Evolutionary conservation across 2,113 vertebrate species (phyloP).

Genomic region (Malurus cyaneus): DNA sequence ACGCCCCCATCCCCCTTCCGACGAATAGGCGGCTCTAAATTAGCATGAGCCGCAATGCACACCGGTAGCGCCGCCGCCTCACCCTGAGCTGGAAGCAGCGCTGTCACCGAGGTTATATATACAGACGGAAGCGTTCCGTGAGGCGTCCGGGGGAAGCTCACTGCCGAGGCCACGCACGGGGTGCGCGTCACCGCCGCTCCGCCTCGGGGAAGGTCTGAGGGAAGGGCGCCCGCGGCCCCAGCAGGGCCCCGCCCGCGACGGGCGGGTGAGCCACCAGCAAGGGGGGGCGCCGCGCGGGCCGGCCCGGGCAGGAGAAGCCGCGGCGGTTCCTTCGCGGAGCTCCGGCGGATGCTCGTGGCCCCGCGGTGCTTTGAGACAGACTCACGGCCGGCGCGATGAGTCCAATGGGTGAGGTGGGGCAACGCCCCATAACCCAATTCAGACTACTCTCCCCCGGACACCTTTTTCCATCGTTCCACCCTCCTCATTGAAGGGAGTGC

Average conservation of each 20-base stretch:
- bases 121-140: fast-evolving
- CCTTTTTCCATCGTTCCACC: fast-evolving
- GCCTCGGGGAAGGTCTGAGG: slow-evolving; percentile 69
- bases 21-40: fast-evolving
- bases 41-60: fast-evolving
- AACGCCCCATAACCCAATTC: slow-evolving; percentile 32
- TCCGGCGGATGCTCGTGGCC: slow-evolving; percentile 14
- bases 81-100: fast-evolving
- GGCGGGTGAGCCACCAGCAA: slow-evolving; percentile 61
- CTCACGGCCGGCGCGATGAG: slow-evolving; percentile 53
- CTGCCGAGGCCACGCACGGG: slow-evolving; percentile 31
- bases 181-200: background rate
- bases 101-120: fast-evolving
- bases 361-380: slow-evolving; percentile 54
- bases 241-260: background rate
- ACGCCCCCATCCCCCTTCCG: fast-evolving
- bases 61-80: fast-evolving
- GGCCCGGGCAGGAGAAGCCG: slow-evolving; percentile 48
- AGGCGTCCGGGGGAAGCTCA: slow-evolving; percentile 37
- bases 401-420: slow-evolving; percentile 61
- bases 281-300: slow-evolving; percentile 17
- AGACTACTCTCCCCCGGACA: slow-evolving; percentile 53
- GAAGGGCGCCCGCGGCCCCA: background rate
- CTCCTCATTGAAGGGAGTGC: no score
- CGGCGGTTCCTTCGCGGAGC: fast-evolving